These are phyloP conservation scores for Choristoneura rosaceana DNA, from an alignment of 2,888 invertebrate species.

Conservation along the genomic window DNA sequence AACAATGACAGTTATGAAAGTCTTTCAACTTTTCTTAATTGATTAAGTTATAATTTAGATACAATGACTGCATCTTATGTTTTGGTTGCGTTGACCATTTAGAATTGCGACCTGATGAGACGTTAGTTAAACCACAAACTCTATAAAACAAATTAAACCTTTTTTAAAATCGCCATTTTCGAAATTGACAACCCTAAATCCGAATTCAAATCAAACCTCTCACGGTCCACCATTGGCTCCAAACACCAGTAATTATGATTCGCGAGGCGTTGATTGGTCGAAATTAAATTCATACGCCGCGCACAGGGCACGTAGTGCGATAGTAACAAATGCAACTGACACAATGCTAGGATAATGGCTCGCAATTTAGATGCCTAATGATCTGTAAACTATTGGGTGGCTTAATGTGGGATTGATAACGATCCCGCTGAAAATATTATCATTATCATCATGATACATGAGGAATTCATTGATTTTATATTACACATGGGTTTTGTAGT, in stretches of 20 bases:
- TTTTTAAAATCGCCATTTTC: not conserved
- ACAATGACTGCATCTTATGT: too few species aligned
- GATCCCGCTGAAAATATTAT: not conserved
- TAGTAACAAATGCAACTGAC: not conserved
- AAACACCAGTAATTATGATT: slow-evolving; percentile 35
- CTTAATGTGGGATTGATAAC: not conserved
- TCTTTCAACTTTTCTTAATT: too few species aligned
- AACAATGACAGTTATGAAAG: too few species aligned
- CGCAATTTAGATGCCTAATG: not conserved
- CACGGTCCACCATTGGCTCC: slow-evolving; percentile 35
- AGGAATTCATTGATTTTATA: too few species aligned
- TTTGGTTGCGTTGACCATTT: too few species aligned
- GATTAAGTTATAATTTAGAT: too few species aligned
- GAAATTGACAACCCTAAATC: slow-evolving; percentile 34
- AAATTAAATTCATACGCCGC: slow-evolving; percentile 37
- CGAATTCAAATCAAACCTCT: slow-evolving; percentile 47
- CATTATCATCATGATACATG: too few species aligned
- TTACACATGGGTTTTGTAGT: too few species aligned
- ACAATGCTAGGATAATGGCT: not conserved
- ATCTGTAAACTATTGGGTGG: not conserved
- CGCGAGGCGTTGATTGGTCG: slow-evolving; percentile 36
- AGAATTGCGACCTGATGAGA: too few species aligned
- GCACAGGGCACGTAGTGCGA: not conserved
- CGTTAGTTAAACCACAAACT: too few species aligned
- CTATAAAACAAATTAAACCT: too few species aligned